Evolutionary conservation across 2,113 vertebrate genomes (phyloP), one percentile per base, ranked within the genome.

Genomic region (Phalacrocorax aristotelis): DNA sequence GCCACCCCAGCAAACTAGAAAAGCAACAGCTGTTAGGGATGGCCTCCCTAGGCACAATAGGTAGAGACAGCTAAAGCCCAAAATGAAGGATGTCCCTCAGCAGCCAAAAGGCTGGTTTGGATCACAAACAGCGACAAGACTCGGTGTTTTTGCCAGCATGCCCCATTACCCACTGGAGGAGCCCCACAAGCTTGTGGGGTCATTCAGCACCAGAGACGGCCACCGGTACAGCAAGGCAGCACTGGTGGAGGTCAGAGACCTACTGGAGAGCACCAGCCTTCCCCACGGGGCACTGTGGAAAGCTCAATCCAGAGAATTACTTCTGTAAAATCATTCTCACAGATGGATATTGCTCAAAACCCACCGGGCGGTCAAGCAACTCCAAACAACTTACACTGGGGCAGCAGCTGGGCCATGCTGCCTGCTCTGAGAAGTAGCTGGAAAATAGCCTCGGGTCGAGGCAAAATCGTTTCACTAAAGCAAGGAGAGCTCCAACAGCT

Each of bases 221-320:
- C 62, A 46, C 14, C 2, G 2, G 22, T 19, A 15, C 32, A 46
- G 81, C 61, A 11, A 57, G 40, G 76, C 58, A 49, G 38, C 1
- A 2, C 27, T 38, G n/a, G 40, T 11, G 32, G 60, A 65, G 66
- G 51, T 32, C 57, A 11, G 46, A 79, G 68, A 66, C 5, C 34
- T 74, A 4, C 10, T 23, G 82, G 32, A 13, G 54, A 89, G 61
- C 49, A 54, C 23, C 52, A 46, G 42, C 23, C 72, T 79, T 79
- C 27, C 85, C 54, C 4, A 1, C n/a, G 18, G 74, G 74, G 64
- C 1, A 3, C 29, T 42, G 3, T 0, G 1, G 32, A 27, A 78
- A 89, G 46, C 62, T 57, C 29, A 8, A 11, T 12, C 48, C 55
- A 40, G 21, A 46, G 48, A 46, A 58, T 1, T 6, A 10, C 34